These are phyloP conservation scores for Ametastegia equiseti DNA, from an alignment of 2,888 invertebrate genomes.

Conservation along the genomic window DNA sequence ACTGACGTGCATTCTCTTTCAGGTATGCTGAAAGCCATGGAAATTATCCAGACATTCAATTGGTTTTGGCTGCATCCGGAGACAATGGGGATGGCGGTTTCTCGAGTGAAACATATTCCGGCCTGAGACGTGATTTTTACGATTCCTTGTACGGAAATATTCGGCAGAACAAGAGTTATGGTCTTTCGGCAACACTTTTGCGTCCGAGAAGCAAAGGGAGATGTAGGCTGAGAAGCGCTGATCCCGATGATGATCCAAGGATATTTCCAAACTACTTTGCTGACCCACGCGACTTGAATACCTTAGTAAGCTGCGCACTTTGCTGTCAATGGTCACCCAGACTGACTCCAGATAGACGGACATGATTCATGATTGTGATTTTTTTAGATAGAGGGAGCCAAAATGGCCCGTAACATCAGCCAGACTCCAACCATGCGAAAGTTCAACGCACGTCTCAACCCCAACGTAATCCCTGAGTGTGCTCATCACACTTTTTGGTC, in stretches of 20 bases:
- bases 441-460: conserved; percentile 82
- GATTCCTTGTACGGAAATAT: conserved; percentile 85
- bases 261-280: conserved; percentile 93
- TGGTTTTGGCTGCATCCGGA: conserved; percentile 85
- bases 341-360: not conserved
- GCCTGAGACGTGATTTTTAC: conserved; percentile 83
- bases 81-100: conserved; percentile 89
- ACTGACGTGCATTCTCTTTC: conserved; percentile 3
- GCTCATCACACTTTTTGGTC: conserved; percentile 80
- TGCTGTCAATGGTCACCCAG: not conserved
- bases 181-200: conserved; percentile 83
- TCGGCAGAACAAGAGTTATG: conserved; percentile 83
- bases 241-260: conserved; percentile 86
- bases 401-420: conserved; percentile 81
- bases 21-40: conserved; percentile 81
- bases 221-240: conserved; percentile 81
- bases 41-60: conserved; percentile 89
- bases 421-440: conserved; percentile 81
- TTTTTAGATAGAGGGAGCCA: conserved; percentile 84
- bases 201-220: conserved; percentile 85
- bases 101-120: conserved; percentile 83
- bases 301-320: conserved; percentile 79
- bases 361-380: not conserved
- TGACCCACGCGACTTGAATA: conserved; percentile 80
- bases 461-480: conserved; percentile 84